Conservation (phyloP, 2,113 vertebrate genomes). For the Tachuris rubrigastra region DNA sequence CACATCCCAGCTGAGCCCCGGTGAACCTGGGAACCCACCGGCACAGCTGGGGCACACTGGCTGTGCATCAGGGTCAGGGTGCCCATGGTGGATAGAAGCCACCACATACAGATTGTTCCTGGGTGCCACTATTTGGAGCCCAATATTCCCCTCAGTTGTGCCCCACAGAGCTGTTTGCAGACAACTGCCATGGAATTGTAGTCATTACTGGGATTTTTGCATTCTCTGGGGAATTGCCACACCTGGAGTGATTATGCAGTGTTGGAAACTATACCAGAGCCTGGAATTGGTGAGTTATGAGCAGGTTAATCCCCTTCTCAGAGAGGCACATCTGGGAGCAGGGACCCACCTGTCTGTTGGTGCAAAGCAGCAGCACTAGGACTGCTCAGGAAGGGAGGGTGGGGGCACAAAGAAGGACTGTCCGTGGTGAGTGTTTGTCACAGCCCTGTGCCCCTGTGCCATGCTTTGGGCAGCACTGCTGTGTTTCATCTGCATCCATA, state of each 20-base stretch:
- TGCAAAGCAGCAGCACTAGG: accelerated
- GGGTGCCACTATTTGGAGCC: not conserved
- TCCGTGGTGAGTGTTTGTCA: not conserved
- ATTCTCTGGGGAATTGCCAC: not conserved
- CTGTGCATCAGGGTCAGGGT: accelerated
- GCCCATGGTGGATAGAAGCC: not conserved
- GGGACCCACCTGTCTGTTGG: not conserved
- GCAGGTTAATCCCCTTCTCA: accelerated
- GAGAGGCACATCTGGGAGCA: accelerated
- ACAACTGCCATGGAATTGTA: not conserved
- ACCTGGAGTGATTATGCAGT: not conserved
- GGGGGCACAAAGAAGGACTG: not conserved
- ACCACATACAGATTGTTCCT: accelerated
- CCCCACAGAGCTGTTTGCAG: not conserved
- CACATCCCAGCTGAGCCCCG: not conserved
- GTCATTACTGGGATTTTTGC: not conserved
- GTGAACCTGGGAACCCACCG: accelerated
- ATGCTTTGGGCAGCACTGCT: accelerated
- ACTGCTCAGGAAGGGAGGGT: accelerated
- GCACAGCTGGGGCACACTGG: not conserved
- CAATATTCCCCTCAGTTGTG: not conserved
- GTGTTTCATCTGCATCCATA: too few relatives aligned
- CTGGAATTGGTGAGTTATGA: not conserved
- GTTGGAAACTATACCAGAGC: not conserved
- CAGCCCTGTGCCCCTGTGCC: not conserved